Conservation (phyloP, 2,888 invertebrate species). For the Ormyrus pomaceus region DNA sequence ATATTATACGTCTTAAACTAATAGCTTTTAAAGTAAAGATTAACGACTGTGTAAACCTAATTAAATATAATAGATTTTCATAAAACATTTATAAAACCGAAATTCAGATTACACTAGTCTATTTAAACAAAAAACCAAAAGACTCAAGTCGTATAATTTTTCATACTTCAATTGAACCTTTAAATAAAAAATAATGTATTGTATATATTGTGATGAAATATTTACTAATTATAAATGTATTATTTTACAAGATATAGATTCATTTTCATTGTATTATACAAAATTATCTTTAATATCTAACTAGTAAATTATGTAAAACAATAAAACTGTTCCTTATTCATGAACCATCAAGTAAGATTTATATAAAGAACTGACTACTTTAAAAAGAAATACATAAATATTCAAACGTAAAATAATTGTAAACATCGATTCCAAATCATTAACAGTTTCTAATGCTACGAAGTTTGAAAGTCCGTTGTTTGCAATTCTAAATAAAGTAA, state of each 20-base stretch:
- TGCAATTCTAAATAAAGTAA: no score
- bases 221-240: no score
- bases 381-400: not conserved
- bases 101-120: no score
- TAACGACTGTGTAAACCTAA: not conserved
- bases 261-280: slow-evolving; percentile 10
- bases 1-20: slow-evolving; percentile 6
- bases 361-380: not conserved
- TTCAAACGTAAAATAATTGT: not conserved
- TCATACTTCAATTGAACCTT: no score
- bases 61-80: not conserved
- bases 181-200: no score
- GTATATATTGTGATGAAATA: no score
- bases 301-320: slow-evolving; percentile 19
- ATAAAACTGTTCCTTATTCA: slow-evolving; percentile 5
- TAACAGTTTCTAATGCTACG: no score
- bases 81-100: not conserved
- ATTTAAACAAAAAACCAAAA: no score
- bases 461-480: no score
- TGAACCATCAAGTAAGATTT: not conserved
- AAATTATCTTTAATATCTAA: slow-evolving; percentile 1
- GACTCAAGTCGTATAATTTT: no score
- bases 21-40: slow-evolving; percentile 11
- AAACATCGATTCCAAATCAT: no score
- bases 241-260: not conserved